Percentiles rank a stretch among this genome's conserved stretches.
phyloP scores from a whole-genome alignment of 2,113 vertebrate species.

The Astur gentilis region DNA sequence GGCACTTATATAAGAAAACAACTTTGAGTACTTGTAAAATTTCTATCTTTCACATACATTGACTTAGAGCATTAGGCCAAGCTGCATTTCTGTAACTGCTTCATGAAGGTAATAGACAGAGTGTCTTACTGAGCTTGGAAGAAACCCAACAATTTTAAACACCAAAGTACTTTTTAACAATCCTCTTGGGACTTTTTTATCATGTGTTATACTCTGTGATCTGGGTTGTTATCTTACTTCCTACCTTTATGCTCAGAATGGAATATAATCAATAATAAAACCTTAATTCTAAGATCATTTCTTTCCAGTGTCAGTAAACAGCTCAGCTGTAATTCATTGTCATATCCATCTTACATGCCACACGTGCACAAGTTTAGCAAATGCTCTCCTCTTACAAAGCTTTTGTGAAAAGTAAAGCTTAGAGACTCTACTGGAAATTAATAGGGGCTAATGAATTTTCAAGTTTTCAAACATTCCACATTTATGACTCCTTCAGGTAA shows the following conservation, averaged over 20 bases:
- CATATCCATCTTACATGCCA: not conserved
- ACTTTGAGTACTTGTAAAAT: slow-evolving; percentile 48
- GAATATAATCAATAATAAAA: slow-evolving; percentile 2
- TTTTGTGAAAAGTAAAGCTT: not conserved
- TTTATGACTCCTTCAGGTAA: not conserved
- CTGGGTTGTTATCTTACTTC: not conserved
- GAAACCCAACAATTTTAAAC: slow-evolving; percentile 46
- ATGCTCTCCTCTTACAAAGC: not conserved
- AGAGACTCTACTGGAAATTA: not conserved
- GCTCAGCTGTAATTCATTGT: not conserved
- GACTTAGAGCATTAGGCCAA: slow-evolving; percentile 32
- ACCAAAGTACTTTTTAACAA: slow-evolving; percentile 37
- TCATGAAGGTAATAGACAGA: slow-evolving; percentile 22
- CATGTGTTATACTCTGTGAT: slow-evolving; percentile 22
- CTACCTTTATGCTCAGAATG: not conserved
- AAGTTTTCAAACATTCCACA: not conserved
- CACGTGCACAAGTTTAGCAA: not conserved
- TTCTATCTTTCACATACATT: slow-evolving; percentile 18
- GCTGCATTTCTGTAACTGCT: slow-evolving; percentile 30
- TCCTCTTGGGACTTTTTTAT: slow-evolving; percentile 42
- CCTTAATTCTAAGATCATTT: slow-evolving; percentile 6
- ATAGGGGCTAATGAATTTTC: not conserved
- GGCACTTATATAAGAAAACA: slow-evolving; percentile 40
- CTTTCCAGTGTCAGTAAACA: not conserved
- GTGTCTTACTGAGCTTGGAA: slow-evolving; percentile 48